Base-by-base conservation (phyloP, 2,113 vertebrate species). In the Platycercus adscitus region DNA sequence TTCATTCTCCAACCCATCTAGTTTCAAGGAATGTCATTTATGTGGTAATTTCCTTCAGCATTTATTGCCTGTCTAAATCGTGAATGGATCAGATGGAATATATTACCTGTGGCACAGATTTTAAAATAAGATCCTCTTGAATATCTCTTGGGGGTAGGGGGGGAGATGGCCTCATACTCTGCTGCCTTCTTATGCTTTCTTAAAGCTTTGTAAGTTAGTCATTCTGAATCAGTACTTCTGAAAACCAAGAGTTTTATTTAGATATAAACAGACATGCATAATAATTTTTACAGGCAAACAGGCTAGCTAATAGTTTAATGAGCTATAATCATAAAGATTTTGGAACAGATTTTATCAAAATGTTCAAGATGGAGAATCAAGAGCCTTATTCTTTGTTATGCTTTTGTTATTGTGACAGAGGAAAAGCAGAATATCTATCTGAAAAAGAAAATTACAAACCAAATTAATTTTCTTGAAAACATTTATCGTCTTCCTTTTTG, bases 21-120 rank as follows among this genome's bases (percentile, higher is more conserved):
- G 28, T 91, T 86, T 93, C 29, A 73, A 94, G 86, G 95, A 95
- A 95, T 95, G 95, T 75, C 7, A 93, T 96, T 96, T 92, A 90
- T 97, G 82, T 93, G 43, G 80, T 96, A 58, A 95, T 95, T 96
- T 94, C 95, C 89, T 93, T 86, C 66, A 89, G 77, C 55, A 64
- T 95, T 92, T 95, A 89, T 96, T 96, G 89, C 79, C 69, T 93
- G 69, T 92, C 80, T 89, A 84, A 92, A 71, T 93, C 73, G 72
- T 91, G 81, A 91, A 86, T 66, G 71, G 87, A 90, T 88, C 68
- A 94, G 91, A 71, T 2, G 3, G 83, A 94, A 90, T 94, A 81
- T 73, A 86, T 93, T 95, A 96, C 90, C 78, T 80, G 53, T 94
- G 82, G 76, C 80, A 88, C 39, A 86, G 76, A 84, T 81, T 88